Base-by-base conservation (phyloP, 2,888 invertebrate genomes). In the Ectemnius lituratus region DNA sequence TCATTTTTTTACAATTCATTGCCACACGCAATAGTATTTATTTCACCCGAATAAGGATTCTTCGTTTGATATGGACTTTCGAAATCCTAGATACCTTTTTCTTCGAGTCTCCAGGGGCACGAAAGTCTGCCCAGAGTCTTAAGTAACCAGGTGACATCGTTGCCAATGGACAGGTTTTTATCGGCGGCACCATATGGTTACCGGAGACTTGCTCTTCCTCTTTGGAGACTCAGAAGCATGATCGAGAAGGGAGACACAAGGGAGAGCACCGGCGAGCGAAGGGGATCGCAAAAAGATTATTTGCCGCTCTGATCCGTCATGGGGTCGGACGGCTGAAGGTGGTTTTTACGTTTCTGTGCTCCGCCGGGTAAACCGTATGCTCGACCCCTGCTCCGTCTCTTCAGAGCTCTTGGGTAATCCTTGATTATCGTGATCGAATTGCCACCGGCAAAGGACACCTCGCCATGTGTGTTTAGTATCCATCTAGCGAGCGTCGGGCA, bases 391-490 rank as follows among this genome's bases (percentile, higher is more conserved):
- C 47, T 23, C 49, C 66, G 69, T 52, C 37, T 37, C 67, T 67
- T 68, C 60, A 60, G 62, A 66, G 37, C 65, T 70, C 70, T 60
- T 45, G 65, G 69, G 86, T 88, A 89, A 89, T 89, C 88, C 87
- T 83, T 87, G 88, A 89, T 89, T 89, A 89, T 89, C 87, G 85
- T 84, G 86, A 88, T 89, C 87, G 87, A 88, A 89, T 88, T 88
- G 78, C 81, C n/a, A 16, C 52, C 72, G 70, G 70, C 75, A 77
- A 76, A 82, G 72, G 65, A 73, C 47, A 56, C 46, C 60, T 28
- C 14, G 58, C 47, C 49, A 58, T 64, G 46, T 68, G 62, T 71
- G 67, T 70, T 59, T 52, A 60, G 59, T 66, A 62, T 73, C 73
- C 65, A 72, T 78, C 68, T 4, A 37, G 37, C 8, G 37, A 37